Base-by-base conservation (phyloP, 2,888 invertebrate genomes). In the Ormyrus pomaceus region DNA sequence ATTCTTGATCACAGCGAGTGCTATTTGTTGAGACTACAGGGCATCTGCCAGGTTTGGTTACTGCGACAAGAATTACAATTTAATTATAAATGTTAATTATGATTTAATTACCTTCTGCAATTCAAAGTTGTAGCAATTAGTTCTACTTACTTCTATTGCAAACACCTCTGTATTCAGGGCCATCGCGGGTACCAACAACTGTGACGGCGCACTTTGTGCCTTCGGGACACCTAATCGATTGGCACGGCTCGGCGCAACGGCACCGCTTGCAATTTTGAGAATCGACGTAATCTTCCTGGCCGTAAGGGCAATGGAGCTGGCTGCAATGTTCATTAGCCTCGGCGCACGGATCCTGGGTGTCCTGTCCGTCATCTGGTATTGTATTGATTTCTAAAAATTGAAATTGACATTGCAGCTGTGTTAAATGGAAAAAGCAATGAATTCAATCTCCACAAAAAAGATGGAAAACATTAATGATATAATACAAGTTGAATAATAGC, bases 211-310 rank as follows among this genome's bases (percentile, higher is more conserved):
- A 97, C 83, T 93, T 93, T 76, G 94, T 93, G 19, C 92, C 94
- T 9, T 92, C 91, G 0, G 93, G 92, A 86, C 97, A 97, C 8
- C 87, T 82, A 74, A 92, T 89, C 8, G 89, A 89, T 55, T 92
- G 92, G 87, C 97, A 97, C 0, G 97, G 97, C 91, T 97, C 94
- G 70, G 93, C 92, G 86, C 96, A 96, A 53, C 93, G 91, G 90
- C 97, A 97, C 56, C 93, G 92, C 82, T 93, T 93, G 89, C 97
- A 97, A 61, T 94, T 94, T 62, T 92, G 88, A 72, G 91, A 86
- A 86, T 93, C 94, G 0, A 94, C 92, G 83, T 91, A 93, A 45
- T 94, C 93, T 78, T 94, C 93, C 2, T 94, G 91, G 7, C 96
- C 96, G 87, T 95, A 95, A 5, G 94, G 93, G 90, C 97, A 97